These are phyloP conservation scores for Linnaemya vulpina DNA, from an alignment of 2,888 invertebrate genomes.

Conservation along the genomic window DNA sequence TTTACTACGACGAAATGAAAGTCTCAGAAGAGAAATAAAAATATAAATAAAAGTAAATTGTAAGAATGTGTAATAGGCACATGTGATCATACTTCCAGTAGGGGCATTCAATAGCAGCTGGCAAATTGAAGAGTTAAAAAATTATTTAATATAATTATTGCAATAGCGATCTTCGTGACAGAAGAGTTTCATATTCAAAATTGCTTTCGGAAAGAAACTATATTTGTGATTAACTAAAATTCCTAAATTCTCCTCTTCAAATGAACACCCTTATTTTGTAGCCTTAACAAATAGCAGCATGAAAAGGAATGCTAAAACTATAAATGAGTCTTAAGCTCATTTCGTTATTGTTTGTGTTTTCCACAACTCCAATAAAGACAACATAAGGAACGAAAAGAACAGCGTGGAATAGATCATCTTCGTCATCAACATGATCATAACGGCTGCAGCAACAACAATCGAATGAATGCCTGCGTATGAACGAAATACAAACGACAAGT, in stretches of 20 bases:
- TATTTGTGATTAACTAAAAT: too few relatives aligned
- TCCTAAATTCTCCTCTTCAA: background rate
- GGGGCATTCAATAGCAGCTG: background rate
- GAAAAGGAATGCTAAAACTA: slow-evolving; percentile 23
- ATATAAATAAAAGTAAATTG: slow-evolving; percentile 64
- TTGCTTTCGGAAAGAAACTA: background rate
- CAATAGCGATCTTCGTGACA: too few relatives aligned
- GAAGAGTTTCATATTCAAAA: background rate
- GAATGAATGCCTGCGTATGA: slow-evolving; percentile 37
- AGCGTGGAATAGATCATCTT: slow-evolving; percentile 46
- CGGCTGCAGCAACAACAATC: slow-evolving; percentile 41
- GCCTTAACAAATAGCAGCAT: background rate
- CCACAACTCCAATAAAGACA: slow-evolving; percentile 12
- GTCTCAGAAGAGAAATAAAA: slow-evolving; percentile 38
- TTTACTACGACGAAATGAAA: slow-evolving; percentile 35
- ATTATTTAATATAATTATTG: too few relatives aligned
- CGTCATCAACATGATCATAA: slow-evolving; percentile 45
- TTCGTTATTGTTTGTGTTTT: slow-evolving; percentile 43
- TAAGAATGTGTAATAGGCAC: slow-evolving; percentile 57
- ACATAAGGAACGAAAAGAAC: slow-evolving; percentile 2
- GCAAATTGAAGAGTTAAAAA: background rate
- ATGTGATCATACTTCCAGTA: slow-evolving; percentile 13
- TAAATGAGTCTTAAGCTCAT: slow-evolving; percentile 64
- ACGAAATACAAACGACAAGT: slow-evolving; percentile 59
- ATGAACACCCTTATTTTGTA: slow-evolving; percentile 27